Base-by-base conservation (phyloP, 2,113 vertebrate species). In the Varanus salvator region DNA sequence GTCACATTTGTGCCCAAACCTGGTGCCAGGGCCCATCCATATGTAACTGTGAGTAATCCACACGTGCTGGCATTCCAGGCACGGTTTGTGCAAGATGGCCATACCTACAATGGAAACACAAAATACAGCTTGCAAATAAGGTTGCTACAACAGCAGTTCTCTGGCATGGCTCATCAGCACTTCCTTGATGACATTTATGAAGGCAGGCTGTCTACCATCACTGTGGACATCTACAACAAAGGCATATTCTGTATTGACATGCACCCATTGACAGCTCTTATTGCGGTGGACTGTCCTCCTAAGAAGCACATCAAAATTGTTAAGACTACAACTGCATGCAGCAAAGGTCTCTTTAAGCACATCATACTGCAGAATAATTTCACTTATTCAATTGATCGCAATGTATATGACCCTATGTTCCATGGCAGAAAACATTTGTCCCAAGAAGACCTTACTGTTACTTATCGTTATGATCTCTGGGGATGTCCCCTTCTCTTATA, bases 151-250 rank as follows among this genome's bases (percentile, higher is more conserved):
- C 68, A 74, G 17, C 38, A 19, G 3, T 86, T 82, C n/a, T 15
- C 66, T 76, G 52, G 7, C 12, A 74, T 86, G 71, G 29, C 34
- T 57, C 66, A 72, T 0, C 0, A 0, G 3, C 3, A 38, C 2
- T 81, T 38, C 72, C 14, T 68, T 0, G 0, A 64, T 1, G 0
- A 3, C 0, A 0, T 38, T 84, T 0, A 0, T 0, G 8, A 57
- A 0, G 1, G 19, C 2, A n/a, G 78, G 50, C 1, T 86, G 17
- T 57, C 85, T 88, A 0, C 69, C 34, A 3, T 78, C 64, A 88
- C 57, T 52, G 92, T 80, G 50, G 89, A 88, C 4, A 71, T 50
- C 19, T 54, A 76, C 50, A 72, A 91, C 64, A 91, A 89, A 34
- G 68, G 66, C 1, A 48, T 50, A 0, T 1, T 52, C 34, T 90